phyloP scores from a whole-genome alignment of 2,888 invertebrate species.

The Parthenolecanium corni region DNA sequence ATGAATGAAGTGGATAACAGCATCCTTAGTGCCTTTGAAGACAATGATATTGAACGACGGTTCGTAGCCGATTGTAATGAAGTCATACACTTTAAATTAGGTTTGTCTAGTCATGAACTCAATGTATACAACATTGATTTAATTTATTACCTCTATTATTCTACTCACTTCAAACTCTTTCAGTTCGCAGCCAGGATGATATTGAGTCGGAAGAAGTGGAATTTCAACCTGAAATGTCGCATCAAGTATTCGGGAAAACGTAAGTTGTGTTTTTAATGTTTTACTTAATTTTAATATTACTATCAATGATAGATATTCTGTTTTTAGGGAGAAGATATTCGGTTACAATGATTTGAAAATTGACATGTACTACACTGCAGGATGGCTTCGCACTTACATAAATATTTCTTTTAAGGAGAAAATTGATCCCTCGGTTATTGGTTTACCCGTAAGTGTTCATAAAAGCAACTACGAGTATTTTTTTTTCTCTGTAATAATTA shows the following conservation, averaged over 20 bases:
- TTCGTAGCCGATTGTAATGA: conserved; percentile 23
- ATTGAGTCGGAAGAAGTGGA: conserved; percentile 50
- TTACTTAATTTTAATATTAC: too few relatives aligned
- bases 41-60: conserved; percentile 9
- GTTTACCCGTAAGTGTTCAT: conserved; percentile 38
- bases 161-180: conserved; percentile 6
- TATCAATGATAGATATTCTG: not conserved
- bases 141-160: not conserved
- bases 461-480: conserved; percentile 7
- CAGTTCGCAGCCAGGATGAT: conserved; percentile 51
- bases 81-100: conserved; percentile 18
- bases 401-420: conserved; percentile 61
- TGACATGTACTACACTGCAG: conserved; percentile 68
- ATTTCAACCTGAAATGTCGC: conserved; percentile 77
- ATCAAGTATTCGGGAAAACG: conserved; percentile 84
- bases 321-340: conserved; percentile 70
- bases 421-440: conserved; percentile 42
- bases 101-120: conserved; percentile 7
- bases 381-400: conserved; percentile 66
- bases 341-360: conserved; percentile 78
- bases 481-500: not conserved
- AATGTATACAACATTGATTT: too few relatives aligned
- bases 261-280: conserved; percentile 34
- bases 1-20: not conserved
- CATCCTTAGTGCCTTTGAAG: not conserved